Evolutionary conservation across 2,888 invertebrate species (phyloP), one percentile per base, ranked within the genome.

Genomic region (Acleris holmiana): DNA sequence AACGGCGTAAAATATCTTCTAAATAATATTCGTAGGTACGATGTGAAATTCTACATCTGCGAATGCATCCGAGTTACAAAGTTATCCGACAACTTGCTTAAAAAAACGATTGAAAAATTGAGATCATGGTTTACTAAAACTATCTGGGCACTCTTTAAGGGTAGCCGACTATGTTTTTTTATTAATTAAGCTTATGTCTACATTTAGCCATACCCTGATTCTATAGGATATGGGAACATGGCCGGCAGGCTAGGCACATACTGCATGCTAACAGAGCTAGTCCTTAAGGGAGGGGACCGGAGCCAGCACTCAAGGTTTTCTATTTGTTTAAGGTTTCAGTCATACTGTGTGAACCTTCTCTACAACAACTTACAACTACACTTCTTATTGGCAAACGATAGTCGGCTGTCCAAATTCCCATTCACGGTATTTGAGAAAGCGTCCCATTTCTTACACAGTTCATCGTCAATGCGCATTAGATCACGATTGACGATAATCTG

Each of bases 211-310:
- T 58, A 58, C 51, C 57, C 63, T 63, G 57, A 51, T 18, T 63
- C 46, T 41, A n/a, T 53, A 50, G 50, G 50, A 57, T 51, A 57
- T 63, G 62, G 35, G 35, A 35, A 13, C 35, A 35, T 35, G 3
- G 35, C 35, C 51, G 35, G 46, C 29, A 21, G 63, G 58, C 56
- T 67, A 64, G 60, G 53, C 60, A 67, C 56, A 8, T 57, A 44
- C 50, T 56, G n/a, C 18, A 40, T 53, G n/a, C 18, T 4, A 40
- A 53, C 29, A 18, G 13, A 35, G 10, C 17, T 29, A 8, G 50
- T 1, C 35, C 18, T 4, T n/a, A 29, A 10, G 2, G 18, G 13
- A 17, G 35, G 17, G 2, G 15, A 44, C 44, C 17, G 44, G 44
- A 15, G 44, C 44, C n/a, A 2, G 0, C 29, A 29, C 17, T n/a